Percentiles rank a stretch among this genome's conserved stretches.
Conservation (phyloP, 2,888 invertebrate species). For the Gryllus longicercus region DNA sequence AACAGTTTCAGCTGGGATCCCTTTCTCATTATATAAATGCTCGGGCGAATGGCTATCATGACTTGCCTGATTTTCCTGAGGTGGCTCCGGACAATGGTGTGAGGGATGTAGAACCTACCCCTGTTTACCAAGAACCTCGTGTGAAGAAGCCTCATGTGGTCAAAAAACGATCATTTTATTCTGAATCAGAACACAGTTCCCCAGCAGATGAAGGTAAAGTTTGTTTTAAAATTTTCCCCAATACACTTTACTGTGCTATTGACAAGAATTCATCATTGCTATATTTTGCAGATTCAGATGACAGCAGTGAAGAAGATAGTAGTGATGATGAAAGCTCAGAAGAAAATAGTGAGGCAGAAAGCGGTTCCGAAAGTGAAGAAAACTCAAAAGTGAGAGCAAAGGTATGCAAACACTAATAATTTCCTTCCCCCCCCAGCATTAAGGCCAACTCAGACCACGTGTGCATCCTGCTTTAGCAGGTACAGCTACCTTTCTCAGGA, state of each 20-base stretch:
- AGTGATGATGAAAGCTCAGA: slow-evolving; percentile 38
- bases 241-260: background rate
- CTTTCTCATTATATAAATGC: slow-evolving; percentile 91
- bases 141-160: slow-evolving; percentile 32
- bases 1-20: slow-evolving; percentile 88
- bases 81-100: slow-evolving; percentile 69
- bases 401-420: background rate
- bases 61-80: slow-evolving; percentile 80
- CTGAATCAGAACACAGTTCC: slow-evolving; percentile 52
- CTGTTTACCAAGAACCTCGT: slow-evolving; percentile 40
- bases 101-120: slow-evolving; percentile 64
- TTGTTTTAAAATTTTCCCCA: background rate
- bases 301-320: slow-evolving; percentile 39
- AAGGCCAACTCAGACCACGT: too few species aligned
- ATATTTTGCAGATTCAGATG: slow-evolving; percentile 32
- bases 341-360: slow-evolving; percentile 38
- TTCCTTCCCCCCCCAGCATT: too few species aligned
- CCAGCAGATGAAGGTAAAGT: slow-evolving; percentile 39
- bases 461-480: too few species aligned
- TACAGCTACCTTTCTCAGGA: too few species aligned
- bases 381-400: slow-evolving; percentile 27
- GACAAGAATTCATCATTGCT: background rate
- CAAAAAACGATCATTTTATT: slow-evolving; percentile 58
- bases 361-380: slow-evolving; percentile 29
- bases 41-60: slow-evolving; percentile 81